Percentiles rank a stretch among this genome's conserved stretches.
phyloP scores from a whole-genome alignment of 1,140 invertebrate genomes.

The Scaptomyza pallida region DNA sequence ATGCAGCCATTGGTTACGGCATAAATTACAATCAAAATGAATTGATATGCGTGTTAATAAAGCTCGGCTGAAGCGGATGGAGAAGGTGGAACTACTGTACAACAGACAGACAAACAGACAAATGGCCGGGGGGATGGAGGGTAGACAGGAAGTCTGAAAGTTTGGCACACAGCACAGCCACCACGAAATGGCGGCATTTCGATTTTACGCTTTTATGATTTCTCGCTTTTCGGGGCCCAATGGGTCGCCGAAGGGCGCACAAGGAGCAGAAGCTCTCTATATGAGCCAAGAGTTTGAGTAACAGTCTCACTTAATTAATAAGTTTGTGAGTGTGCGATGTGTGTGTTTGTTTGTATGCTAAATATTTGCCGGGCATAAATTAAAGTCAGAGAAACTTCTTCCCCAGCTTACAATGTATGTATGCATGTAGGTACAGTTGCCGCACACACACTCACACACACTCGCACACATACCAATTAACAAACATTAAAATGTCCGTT shows the following conservation, averaged over 20 bases:
- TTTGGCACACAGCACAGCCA: conserved; percentile 57
- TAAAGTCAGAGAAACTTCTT: conserved; percentile 32
- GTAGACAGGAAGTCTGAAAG: conserved; percentile 61
- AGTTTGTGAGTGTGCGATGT: conserved; percentile 50
- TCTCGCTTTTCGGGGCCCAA: conserved; percentile 58
- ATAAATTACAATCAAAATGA: conserved; percentile 82
- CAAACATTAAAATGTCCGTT: conserved; percentile 55
- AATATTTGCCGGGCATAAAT: conserved; percentile 78
- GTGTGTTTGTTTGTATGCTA: conserved; percentile 67
- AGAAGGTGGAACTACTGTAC: not conserved
- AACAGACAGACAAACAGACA: conserved; percentile 6
- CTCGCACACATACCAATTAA: conserved; percentile 30
- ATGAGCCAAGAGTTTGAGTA: conserved; percentile 14
- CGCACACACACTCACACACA: conserved; percentile 15
- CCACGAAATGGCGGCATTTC: conserved; percentile 75
- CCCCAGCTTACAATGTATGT: conserved; percentile 1
- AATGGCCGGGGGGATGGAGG: not conserved
- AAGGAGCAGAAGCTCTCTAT: not conserved
- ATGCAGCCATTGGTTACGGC: conserved; percentile 78
- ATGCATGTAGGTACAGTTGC: conserved; percentile 66
- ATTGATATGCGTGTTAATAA: conserved; percentile 82
- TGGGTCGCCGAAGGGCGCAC: not conserved
- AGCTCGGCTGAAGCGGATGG: conserved; percentile 20
- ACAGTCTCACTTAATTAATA: conserved; percentile 73
- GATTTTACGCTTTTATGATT: conserved; percentile 82